Evolutionary conservation across 2,113 vertebrate species (phyloP), one percentile per base, ranked within the genome.

Genomic region (Syngnathus floridae): DNA sequence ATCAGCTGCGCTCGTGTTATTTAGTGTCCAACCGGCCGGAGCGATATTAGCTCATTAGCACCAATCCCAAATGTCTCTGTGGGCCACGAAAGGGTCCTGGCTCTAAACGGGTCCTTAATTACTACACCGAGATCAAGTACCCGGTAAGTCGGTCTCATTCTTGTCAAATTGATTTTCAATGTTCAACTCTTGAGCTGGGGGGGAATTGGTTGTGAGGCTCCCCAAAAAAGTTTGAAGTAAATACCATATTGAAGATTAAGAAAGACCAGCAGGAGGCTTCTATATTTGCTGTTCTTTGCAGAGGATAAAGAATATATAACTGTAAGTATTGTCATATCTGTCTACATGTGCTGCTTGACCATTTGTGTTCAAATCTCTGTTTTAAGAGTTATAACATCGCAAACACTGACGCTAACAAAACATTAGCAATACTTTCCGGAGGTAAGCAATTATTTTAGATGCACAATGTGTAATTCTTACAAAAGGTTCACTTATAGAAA

Each of bases 81-180:
- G 72, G 83, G 86, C 83, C 38, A 38, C 83, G 81, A 65, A 12
- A 65, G 72, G 69, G 75, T 85, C 86, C 79, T 77, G 74, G 66
- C 81, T 90, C 76, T 78, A 84, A 88, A 86, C 77, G 77, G 75
- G 81, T 84, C 72, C 82, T 89, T 90, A 90, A 90, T 89, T 88
- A 90, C 85, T 85, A 67, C 73, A 66, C 68, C 85, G 84, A 87
- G 89, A 88, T 83, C 59, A 90, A 91, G 84, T 84, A 86, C 74
- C 80, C 77, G 79, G 80, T 82, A 84, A 84, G 76, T 79, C 69
- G 54, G 75, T 74, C 68, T 64, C 76, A 75, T 79, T 84, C 65
- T 61, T 40, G 70, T 83, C 77, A 76, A 55, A 26, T 74, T 81
- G 76, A 73, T 72, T 73, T 76, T 62, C 66, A 51, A 77, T 89